Percentiles rank a stretch among this genome's conserved stretches.
Conservation (phyloP, 2,113 vertebrate genomes). For the Sarotherodon lohbergeri region DNA sequence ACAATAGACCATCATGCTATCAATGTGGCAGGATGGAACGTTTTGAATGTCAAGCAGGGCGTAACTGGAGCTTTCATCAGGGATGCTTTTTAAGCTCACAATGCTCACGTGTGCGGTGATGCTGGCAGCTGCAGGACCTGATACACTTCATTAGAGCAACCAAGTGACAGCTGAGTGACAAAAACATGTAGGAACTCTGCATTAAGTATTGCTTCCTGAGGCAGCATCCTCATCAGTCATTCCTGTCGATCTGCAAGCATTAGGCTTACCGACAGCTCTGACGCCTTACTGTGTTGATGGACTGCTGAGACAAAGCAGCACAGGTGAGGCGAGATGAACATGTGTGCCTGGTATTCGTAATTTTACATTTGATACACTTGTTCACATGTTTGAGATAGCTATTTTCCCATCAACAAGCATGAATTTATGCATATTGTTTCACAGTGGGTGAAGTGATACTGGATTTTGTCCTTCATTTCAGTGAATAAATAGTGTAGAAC, state of each 20-base stretch:
- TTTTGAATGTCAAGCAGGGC: not conserved
- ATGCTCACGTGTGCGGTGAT: not conserved
- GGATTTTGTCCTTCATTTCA: not conserved
- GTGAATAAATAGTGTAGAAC: not conserved
- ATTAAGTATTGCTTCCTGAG: not conserved
- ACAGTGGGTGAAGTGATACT: not conserved
- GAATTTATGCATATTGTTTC: not conserved
- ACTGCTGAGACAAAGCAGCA: not conserved
- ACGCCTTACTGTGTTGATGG: not conserved
- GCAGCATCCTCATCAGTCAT: conserved; percentile 19
- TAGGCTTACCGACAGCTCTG: not conserved
- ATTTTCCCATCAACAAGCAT: not conserved
- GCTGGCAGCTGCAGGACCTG: not conserved
- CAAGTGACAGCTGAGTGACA: conserved; percentile 7
- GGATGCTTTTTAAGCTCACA: not conserved
- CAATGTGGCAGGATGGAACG: not conserved
- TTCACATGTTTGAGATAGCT: not conserved
- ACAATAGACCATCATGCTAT: not conserved
- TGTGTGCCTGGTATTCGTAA: not conserved
- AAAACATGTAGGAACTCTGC: not conserved
- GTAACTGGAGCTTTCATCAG: not conserved
- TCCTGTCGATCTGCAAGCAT: not conserved
- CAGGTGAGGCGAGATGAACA: not conserved
- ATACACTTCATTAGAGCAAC: not conserved
- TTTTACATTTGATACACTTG: not conserved